A percentile compares a stretch with the other conserved stretches of the same genome.
These are phyloP conservation scores for Holotrichia oblita DNA, from an alignment of 1,140 invertebrate genomes.

Conservation along the genomic window DNA sequence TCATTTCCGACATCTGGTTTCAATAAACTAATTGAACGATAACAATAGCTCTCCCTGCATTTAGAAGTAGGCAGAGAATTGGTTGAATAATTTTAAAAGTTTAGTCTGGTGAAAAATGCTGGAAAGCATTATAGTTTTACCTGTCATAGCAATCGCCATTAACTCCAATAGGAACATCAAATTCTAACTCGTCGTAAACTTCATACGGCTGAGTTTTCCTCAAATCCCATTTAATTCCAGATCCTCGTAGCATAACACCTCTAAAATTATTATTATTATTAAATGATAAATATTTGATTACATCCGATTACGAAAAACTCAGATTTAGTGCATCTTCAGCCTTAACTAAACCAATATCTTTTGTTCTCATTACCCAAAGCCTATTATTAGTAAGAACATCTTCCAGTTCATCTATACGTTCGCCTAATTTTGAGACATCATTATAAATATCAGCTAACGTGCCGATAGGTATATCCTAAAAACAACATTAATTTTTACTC, in stretches of 20 bases:
- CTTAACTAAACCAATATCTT: conserved; percentile 87
- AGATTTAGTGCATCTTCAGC: conserved; percentile 93
- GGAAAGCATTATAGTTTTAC: conserved; percentile 18
- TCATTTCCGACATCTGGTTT: too few species aligned
- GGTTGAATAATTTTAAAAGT: too few species aligned
- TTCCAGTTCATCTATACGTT: conserved; percentile 94
- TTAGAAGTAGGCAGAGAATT: too few species aligned
- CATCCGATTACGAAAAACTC: conserved; percentile 77
- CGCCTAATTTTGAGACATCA: conserved; percentile 83
- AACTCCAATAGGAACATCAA: conserved; percentile 84
- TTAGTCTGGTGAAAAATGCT: too few species aligned
- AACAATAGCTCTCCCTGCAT: too few species aligned
- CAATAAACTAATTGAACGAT: too few species aligned
- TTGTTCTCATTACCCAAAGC: conserved; percentile 90
- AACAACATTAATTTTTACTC: not conserved
- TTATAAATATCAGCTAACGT: conserved; percentile 97
- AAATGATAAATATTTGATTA: conserved; percentile 7
- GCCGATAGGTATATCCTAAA: conserved; percentile 87
- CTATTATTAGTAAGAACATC: conserved; percentile 93
- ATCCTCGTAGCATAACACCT: conserved; percentile 83
- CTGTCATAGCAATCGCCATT: conserved; percentile 89
- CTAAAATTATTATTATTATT: conserved; percentile 46
- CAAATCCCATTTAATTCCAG: conserved; percentile 91
- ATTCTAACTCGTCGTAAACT: conserved; percentile 84
- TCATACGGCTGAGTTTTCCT: conserved; percentile 87